Evolutionary conservation across 2,113 vertebrate species (phyloP), one percentile per base, ranked within the genome.

Genomic region (Saimiri boliviensis): DNA sequence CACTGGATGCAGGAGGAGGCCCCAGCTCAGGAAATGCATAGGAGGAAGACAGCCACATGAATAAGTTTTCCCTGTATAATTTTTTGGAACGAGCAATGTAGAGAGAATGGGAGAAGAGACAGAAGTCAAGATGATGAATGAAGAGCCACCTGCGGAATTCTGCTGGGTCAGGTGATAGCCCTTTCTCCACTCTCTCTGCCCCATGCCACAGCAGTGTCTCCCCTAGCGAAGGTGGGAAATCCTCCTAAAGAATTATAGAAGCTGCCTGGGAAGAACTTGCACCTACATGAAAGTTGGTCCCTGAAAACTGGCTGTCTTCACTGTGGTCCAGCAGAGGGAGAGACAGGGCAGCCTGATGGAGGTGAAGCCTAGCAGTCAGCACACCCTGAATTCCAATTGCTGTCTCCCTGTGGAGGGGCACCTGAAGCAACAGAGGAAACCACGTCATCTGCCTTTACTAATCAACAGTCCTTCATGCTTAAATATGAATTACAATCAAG

Each of bases 401-500:
- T 32, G 14, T 47, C 52, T 94, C 81, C 70, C 87, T 70, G 45
- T 35, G 54, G 8, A 63, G 16, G 37, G 30, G n/a, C 2, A 14
- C 9, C 32, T 37, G 45, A 60, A 66, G 77, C 42, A 63, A 37
- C 17, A 66, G 16, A 88, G 68, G n/a, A 63, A 83, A 80, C 21
- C 40, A 27, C 7, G 2, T 20, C 19, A 49, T 93, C 45, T 63
- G 21, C 21, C 40, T 81, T 49, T 63, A 76, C 63, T 37, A 27
- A 66, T 52, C 37, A 85, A 13, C 73, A 13, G 17, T 2, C 27
- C 77, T 91, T 94, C 54, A 42, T 79, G 66, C 14, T n/a, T 54
- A 86, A 63, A 20, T 58, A n/a, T 10, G 30, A 76, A 89, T 56
- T 95, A 54, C n/a, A 93, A 54, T 79, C 68, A 86, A 60, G 79